phyloP scores from a whole-genome alignment of 2,888 invertebrate genomes.

The Argynnis bischoffii region DNA sequence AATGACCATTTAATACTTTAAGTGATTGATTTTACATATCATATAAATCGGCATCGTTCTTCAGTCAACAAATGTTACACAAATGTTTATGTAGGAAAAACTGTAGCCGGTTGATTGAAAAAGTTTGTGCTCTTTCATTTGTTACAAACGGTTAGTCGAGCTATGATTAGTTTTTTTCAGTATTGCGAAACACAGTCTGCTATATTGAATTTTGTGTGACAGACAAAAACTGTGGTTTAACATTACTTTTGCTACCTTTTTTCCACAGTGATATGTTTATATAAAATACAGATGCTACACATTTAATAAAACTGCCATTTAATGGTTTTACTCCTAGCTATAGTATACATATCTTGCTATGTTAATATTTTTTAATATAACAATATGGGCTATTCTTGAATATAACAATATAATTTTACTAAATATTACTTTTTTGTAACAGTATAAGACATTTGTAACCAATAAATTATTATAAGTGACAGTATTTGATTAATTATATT shows the following conservation, averaged over 20 bases:
- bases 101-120: slow-evolving; percentile 22
- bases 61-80: slow-evolving; percentile 19
- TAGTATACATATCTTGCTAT: no score
- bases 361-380: no score
- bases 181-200: slow-evolving; percentile 24
- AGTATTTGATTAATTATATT: no score
- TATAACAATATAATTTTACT: no score
- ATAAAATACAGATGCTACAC: not conserved
- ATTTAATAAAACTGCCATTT: no score
- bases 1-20: not conserved
- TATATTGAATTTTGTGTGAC: slow-evolving; percentile 19
- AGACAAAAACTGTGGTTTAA: slow-evolving; percentile 14
- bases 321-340: no score
- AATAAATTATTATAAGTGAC: no score
- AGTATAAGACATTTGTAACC: no score
- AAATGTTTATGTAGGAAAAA: slow-evolving; percentile 18
- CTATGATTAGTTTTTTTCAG: slow-evolving; percentile 28
- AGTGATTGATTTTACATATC: slow-evolving; percentile 8
- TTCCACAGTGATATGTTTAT: not conserved
- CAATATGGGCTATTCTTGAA: no score
- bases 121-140: slow-evolving; percentile 23
- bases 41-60: slow-evolving; percentile 12
- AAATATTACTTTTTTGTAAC: no score
- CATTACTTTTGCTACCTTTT: not conserved
- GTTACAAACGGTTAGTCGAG: slow-evolving; percentile 22